Percentiles rank a stretch among this genome's conserved stretches.
These are phyloP conservation scores for Euleptes europaea DNA, from an alignment of 2,113 vertebrate genomes.

Conservation along the genomic window DNA sequence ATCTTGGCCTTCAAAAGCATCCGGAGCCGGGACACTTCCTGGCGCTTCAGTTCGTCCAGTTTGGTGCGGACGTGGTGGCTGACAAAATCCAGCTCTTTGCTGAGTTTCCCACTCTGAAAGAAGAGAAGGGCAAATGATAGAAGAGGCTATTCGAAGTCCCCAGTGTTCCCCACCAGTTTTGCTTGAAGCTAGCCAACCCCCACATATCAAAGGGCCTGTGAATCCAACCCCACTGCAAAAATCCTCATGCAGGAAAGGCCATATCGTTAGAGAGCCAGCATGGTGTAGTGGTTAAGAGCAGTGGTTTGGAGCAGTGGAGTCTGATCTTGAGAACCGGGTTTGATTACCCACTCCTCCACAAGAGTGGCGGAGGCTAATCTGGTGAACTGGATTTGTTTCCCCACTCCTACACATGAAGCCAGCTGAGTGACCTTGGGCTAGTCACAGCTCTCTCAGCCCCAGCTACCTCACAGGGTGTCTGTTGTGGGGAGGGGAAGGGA, in stretches of 20 bases:
- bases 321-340: too few species aligned
- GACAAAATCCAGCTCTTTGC: slow-evolving; percentile 89
- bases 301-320: too few species aligned
- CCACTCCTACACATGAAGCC: too few species aligned
- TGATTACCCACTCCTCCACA: too few species aligned
- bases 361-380: too few species aligned
- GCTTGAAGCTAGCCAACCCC: background rate
- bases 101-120: slow-evolving; percentile 85
- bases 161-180: background rate
- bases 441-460: too few species aligned
- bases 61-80: slow-evolving; percentile 88
- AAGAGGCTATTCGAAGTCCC: background rate
- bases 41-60: slow-evolving; percentile 90
- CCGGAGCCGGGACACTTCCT: slow-evolving; percentile 88
- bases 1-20: slow-evolving; percentile 93
- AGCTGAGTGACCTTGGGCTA: too few species aligned
- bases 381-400: too few species aligned
- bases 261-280: too few species aligned
- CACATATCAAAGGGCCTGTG: background rate
- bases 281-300: too few species aligned
- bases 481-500: too few species aligned
- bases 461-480: too few species aligned
- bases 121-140: background rate
- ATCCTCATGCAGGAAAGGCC: background rate
- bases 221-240: background rate